These are phyloP conservation scores for Athripsodes cinereus DNA, from an alignment of 2,888 invertebrate genomes.

Conservation along the genomic window DNA sequence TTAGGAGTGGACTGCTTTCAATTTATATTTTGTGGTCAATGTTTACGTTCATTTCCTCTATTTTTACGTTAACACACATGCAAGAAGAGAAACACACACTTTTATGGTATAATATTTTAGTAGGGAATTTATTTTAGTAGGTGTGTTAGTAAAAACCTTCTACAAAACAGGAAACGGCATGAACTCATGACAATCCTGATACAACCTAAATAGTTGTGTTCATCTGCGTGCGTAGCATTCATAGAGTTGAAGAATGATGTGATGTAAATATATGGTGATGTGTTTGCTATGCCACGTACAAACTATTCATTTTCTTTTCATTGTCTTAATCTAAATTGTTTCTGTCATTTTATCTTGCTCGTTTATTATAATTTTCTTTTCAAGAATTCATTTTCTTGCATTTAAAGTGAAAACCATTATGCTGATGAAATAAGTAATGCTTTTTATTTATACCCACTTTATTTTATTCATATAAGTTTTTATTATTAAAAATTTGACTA, in stretches of 20 bases:
- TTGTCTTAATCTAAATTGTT: too few relatives aligned
- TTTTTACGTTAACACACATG: neutral
- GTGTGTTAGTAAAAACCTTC: neutral
- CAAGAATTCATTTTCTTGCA: too few relatives aligned
- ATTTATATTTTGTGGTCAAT: neutral
- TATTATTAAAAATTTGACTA: too few relatives aligned
- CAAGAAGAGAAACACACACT: neutral
- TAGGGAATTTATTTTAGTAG: neutral
- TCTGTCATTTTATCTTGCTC: too few relatives aligned
- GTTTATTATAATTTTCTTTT: too few relatives aligned
- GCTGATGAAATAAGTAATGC: too few relatives aligned
- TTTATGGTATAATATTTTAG: neutral
- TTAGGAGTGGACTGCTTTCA: neutral
- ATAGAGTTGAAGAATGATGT: neutral
- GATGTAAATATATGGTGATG: neutral
- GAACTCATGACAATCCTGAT: neutral
- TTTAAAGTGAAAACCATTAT: too few relatives aligned
- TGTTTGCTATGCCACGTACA: too few relatives aligned
- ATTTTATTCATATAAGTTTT: too few relatives aligned
- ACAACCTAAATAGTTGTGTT: neutral
- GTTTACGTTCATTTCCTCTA: neutral
- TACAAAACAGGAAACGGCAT: neutral
- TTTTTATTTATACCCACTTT: too few relatives aligned
- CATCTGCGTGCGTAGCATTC: neutral
- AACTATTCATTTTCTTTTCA: too few relatives aligned